Conservation (phyloP, 2,888 invertebrate genomes). For the Tanaodytes sp. region DNA sequence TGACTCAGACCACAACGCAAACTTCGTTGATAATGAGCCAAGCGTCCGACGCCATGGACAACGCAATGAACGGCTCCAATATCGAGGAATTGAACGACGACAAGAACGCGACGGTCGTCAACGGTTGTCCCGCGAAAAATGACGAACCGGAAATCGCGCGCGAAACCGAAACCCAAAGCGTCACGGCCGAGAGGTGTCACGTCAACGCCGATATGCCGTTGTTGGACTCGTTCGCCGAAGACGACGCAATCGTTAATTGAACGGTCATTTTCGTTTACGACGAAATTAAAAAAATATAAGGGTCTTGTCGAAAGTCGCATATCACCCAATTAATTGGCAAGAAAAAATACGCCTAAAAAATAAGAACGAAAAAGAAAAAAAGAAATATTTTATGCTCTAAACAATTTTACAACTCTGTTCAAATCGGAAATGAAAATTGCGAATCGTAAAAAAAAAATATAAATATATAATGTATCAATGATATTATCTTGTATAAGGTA, state of each 20-base stretch:
- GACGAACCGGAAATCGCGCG: slow-evolving; percentile 20
- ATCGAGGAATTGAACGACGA: not conserved
- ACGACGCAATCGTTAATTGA: slow-evolving; percentile 29
- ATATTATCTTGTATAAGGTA: no score
- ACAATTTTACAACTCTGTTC: slow-evolving; percentile 1
- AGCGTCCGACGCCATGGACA: not conserved
- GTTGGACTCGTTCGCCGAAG: slow-evolving; percentile 56
- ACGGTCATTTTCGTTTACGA: not conserved
- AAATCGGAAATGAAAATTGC: no score
- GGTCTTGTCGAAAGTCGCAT: no score
- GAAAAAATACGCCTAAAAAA: no score
- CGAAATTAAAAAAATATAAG: no score
- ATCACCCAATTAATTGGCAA: no score
- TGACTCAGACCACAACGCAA: no score
- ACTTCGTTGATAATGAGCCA: no score
- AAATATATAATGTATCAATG: no score
- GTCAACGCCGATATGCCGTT: slow-evolving; percentile 61
- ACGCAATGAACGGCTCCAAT: not conserved
- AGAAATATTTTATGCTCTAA: slow-evolving; percentile 5
- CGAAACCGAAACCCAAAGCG: slow-evolving; percentile 57
- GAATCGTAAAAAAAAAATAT: no score
- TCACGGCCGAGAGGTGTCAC: no score
- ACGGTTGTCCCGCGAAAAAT: slow-evolving; percentile 16
- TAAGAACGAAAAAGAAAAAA: not conserved
- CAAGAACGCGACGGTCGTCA: not conserved